Evolutionary conservation across 2,888 invertebrate genomes (phyloP), one percentile per base, ranked within the genome.

Genomic region (Epsilonema sp.): DNA sequence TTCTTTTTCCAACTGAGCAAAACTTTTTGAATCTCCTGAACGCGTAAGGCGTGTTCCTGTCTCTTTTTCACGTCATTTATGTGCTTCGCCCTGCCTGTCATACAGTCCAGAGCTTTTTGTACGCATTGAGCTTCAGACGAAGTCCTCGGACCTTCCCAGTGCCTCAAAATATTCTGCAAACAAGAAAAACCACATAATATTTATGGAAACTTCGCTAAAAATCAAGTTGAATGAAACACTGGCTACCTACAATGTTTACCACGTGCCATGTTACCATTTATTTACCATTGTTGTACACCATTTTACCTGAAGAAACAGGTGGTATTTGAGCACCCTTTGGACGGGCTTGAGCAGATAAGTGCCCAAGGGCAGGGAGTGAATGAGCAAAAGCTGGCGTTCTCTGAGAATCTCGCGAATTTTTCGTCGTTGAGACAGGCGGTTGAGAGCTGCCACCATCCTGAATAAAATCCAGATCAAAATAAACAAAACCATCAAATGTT

Each of bases 271-370:
- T n/a, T n/a, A n/a, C n/a, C n/a, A n/a, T n/a, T n/a, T n/a, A n/a
- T n/a, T n/a, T n/a, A n/a, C n/a, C n/a, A n/a, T n/a, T n/a, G n/a
- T n/a, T n/a, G n/a, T n/a, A n/a, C n/a, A n/a, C n/a, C n/a, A n/a
- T n/a, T n/a, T 65, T 68, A 86, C 87, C 77, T 89, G 86, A 52
- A 92, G 71, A 47, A 94, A 73, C 54, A 94, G 74, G 71, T 90
- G 92, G 65, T 92, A 92, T 70, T 90, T 92, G 62, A 92, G 74
- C 59, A 92, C 86, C 67, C 92, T 74, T 69, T 92, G 92, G 52
- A 92, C 90, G 8, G 92, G 92, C 69, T 90, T 90, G 53, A 92
- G 71, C 46, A 92, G 72, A 66, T 86, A 92, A 1, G 89, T 85
- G 2, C 89, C 87, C 42, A 92, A 73, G 0, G 90, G 90, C 59